Conservation (phyloP, 2,113 vertebrate species). For the Mystacornis crossleyi region DNA sequence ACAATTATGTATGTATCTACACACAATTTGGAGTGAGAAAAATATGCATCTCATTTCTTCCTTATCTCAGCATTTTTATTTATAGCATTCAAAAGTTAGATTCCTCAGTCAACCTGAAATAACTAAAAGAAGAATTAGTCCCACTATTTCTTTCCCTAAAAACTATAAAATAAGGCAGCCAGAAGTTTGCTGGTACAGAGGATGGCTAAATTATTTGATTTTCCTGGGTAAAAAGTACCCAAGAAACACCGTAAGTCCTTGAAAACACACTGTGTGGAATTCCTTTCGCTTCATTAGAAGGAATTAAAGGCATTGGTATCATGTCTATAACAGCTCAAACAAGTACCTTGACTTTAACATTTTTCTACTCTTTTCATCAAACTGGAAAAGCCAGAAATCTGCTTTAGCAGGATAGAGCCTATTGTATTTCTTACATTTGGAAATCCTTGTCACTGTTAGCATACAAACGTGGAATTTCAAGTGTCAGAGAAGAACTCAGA, state of each 20-base stretch:
- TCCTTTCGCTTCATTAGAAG: not conserved
- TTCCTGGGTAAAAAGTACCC: not conserved
- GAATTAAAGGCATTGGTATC: not conserved
- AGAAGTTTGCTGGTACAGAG: not conserved
- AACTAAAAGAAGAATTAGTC: not conserved
- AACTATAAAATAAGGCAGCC: not conserved
- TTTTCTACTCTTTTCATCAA: not conserved
- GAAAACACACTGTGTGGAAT: not conserved
- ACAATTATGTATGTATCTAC: not conserved
- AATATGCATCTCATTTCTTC: not conserved
- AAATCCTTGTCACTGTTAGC: conserved; percentile 13
- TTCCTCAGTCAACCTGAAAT: not conserved
- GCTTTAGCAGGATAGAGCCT: not conserved
- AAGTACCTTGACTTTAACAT: not conserved
- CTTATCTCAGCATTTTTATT: not conserved
- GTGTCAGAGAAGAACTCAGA: not conserved
- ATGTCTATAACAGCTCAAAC: not conserved
- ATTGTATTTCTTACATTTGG: not conserved
- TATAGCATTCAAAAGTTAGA: not conserved
- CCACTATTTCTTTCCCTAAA: not conserved
- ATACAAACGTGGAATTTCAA: not conserved
- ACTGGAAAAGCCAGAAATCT: not conserved
- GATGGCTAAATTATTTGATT: not conserved
- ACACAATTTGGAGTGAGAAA: not conserved
- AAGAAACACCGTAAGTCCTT: not conserved